Evolutionary conservation across 2,888 invertebrate species (phyloP), one percentile per base, ranked within the genome.

Genomic region (Sesia bembeciformis): DNA sequence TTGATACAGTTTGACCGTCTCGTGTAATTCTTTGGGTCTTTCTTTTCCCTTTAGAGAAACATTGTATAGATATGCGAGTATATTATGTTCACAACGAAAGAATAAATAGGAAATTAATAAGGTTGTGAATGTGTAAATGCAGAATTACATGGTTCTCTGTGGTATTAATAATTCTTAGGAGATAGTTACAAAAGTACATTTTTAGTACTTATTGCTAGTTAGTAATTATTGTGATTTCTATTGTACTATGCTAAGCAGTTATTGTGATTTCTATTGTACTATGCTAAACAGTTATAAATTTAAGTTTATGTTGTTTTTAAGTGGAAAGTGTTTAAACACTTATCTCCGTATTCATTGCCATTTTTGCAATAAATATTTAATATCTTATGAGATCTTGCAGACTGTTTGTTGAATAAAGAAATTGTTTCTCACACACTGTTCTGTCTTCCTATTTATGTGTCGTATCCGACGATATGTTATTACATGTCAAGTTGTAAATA

Each of bases 101-200:
- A 53, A 62, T 41, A 57, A 56, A 60, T 56, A 58, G 60, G 52
- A 50, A 61, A 65, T 69, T 67, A 70, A 68, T 66, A 70, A 68
- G 81, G 78, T 81, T 82, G 78, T 79, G 81, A 81, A 74, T 76
- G 76, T 67, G 70, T 66, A 69, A 54, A 54, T 67, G 62, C 59
- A 63, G 63, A 61, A 56, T 59, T 62, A 56, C 52, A 57, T 59
- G 57, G 62, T 61, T 60, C 61, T 62, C 62, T 64, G 63, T 70
- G 64, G 66, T 67, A 65, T 61, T 61, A 46, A 66, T 72, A 67
- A 70, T 67, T 68, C 63, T 64, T 71, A 74, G 68, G 57, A 59
- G 59, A 65, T 69, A 60, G 56, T 62, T 62, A 60, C 56, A 56
- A 57, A 61, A 68, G 76, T 77, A 78, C 75, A 72, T 62, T 74